Base-by-base conservation (phyloP, 53 echinoderm and acorn worm genomes). In the Henricia sp. region DNA sequence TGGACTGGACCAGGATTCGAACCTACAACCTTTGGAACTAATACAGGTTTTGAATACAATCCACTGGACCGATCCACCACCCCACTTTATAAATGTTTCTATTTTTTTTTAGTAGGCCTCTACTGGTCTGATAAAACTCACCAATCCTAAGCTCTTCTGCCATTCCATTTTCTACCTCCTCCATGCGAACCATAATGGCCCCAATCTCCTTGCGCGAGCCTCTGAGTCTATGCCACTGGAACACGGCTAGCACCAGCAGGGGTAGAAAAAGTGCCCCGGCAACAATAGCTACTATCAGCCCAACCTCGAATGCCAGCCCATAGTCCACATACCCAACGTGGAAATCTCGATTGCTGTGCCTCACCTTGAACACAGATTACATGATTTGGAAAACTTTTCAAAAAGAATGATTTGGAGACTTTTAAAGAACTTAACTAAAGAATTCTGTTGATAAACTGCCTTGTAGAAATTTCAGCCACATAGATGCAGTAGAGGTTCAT, bases 81-180 rank as follows among this genome's bases (percentile, higher is more conserved):
- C n/a, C n/a, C n/a, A n/a, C n/a, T n/a, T n/a, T n/a, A n/a, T n/a
- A n/a, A n/a, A n/a, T n/a, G n/a, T n/a, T n/a, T n/a, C n/a, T n/a
- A n/a, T n/a, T n/a, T n/a, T n/a, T n/a, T n/a, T n/a, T n/a, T n/a
- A n/a, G 48, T 9, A 11, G 48, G 48, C 14, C 14, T 9, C 9
- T 9, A 48, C 14, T 48, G 48, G 48, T 9, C 48, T 16, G 11
- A 4, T 11, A 30, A 5, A 21, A 2, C 56, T 80, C 20, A 80
- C 80, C 80, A 44, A 80, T 64, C 46, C 80, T 62, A 6, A 80
- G 65, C 33, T 80, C 64, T 50, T 80, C 80, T 2, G 80, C 80
- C 80, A 80, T 80, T 17, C 80, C 80, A 33, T 34, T 48, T 50
- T 80, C 80, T 10, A 80, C 29, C 11, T 80, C 63, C 3, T 80